These are phyloP conservation scores for Phyllostomus hastatus DNA, from an alignment of 2,113 vertebrate genomes.

Conservation along the genomic window DNA sequence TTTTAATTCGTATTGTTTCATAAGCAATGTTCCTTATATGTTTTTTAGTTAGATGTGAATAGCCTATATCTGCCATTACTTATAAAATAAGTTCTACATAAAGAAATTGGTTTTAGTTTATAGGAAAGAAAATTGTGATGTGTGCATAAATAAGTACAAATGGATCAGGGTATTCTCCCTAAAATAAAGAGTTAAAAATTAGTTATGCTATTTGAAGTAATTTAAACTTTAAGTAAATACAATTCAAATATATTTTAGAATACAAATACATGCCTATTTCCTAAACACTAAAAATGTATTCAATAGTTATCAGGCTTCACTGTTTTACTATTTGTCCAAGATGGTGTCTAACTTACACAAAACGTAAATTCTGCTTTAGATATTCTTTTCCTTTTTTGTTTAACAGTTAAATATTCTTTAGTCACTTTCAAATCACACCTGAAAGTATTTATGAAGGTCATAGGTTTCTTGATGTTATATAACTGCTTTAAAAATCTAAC, in stretches of 20 bases:
- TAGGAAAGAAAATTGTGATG: not conserved
- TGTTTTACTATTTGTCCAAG: not conserved
- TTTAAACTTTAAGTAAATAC: not conserved
- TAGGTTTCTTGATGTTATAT: not conserved
- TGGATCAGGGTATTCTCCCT: not conserved
- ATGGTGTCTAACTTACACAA: not conserved
- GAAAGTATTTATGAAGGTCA: not conserved
- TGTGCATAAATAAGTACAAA: not conserved
- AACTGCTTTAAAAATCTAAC: not conserved
- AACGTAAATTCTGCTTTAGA: not conserved
- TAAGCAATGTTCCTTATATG: not conserved
- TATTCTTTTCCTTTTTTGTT: not conserved
- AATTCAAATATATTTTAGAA: not conserved
- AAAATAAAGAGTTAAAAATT: not conserved
- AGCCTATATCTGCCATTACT: slow-evolving; percentile 6
- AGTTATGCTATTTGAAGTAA: not conserved
- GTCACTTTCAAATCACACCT: not conserved
- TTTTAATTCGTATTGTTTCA: slow-evolving; percentile 7
- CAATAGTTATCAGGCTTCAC: not conserved
- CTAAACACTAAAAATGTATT: not conserved
- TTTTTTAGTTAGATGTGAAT: not conserved
- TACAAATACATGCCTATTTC: not conserved
- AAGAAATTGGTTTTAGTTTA: not conserved
- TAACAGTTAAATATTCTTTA: not conserved
- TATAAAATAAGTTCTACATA: slow-evolving; percentile 1